Percentiles rank a stretch among this genome's conserved stretches.
phyloP scores from a whole-genome alignment of 2,888 invertebrate genomes.

The Abrostola triplasia region DNA sequence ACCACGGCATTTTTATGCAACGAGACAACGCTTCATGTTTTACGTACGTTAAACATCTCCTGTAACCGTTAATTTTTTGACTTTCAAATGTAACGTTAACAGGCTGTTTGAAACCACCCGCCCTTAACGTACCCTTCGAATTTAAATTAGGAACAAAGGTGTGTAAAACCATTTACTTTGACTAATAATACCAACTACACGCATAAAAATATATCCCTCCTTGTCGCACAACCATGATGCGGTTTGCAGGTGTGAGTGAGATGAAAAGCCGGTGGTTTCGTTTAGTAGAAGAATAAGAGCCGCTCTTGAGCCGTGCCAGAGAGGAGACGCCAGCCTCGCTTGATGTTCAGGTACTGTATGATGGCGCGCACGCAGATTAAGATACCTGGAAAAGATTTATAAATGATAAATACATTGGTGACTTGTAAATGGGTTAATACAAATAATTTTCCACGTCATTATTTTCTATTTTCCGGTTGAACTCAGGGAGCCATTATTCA shows the following conservation, averaged over 20 bases:
- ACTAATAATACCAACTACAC: constrained; percentile 48
- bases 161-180: constrained; percentile 28
- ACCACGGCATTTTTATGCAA: too few species aligned
- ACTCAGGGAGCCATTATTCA: too few species aligned
- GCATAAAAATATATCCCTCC: constrained; percentile 59
- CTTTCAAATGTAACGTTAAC: too few species aligned
- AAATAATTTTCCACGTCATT: too few species aligned
- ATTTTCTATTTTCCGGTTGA: too few species aligned
- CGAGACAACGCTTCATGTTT: too few species aligned
- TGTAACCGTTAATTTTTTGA: too few species aligned
- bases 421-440: too few species aligned
- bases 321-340: constrained; percentile 95
- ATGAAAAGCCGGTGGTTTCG: constrained; percentile 53
- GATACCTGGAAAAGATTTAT: constrained; percentile 88
- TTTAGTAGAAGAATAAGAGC: constrained; percentile 94
- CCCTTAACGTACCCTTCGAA: background rate
- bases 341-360: constrained; percentile 96
- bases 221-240: constrained; percentile 59
- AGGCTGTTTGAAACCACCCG: too few species aligned
- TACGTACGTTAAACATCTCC: too few species aligned
- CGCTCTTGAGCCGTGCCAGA: constrained; percentile 96
- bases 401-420: background rate
- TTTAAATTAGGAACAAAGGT: background rate
- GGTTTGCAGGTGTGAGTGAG: constrained; percentile 60
- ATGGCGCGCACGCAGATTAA: constrained; percentile 96